Base-by-base conservation (phyloP, 2,888 invertebrate species). In the Temnothorax unifasciatus region DNA sequence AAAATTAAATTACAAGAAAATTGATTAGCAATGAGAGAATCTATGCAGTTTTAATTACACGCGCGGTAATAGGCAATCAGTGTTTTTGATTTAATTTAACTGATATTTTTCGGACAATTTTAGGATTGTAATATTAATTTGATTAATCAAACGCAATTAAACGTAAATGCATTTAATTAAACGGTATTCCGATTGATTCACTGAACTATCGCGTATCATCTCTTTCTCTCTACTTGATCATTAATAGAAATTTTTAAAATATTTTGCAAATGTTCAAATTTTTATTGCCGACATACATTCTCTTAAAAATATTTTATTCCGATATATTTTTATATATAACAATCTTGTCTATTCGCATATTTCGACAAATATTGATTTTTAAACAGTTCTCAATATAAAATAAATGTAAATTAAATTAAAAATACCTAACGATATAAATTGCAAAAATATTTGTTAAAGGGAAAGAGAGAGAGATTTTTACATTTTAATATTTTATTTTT, bases 81-180 rank as follows among this genome's bases (percentile, higher is more conserved):
- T n/a, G 25, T 38, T 73, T 77, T 69, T n/a, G 34, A 73, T 81
- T 59, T 47, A 47, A 50, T 73, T 71, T 47, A 41, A 44, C 4
- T 8, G 15, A 54, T 44, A 21, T 79, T 71, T 79, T 57, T 57
- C 34, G 18, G 41, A 0, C 13, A 47, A 66, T 68, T 68, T 41
- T 47, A 47, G 13, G 13, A 57, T 52, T 29, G n/a, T 13, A 38
- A 38, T 15, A 44, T 50, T 34, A 75, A 63, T 1, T 6, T 18
- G 21, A 25, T 44, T 79, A 57, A 79, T 57, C 44, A 18, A 63
- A 21, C n/a, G 11, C 21, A 29, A 69, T 79, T 71, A 18, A 79
- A 57, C 13, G 3, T 15, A 29, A 25, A 29, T 44, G 11, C 15
- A 5, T 50, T 59, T 21, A 25, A 76, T 64, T 52, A 47, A 75